Evolutionary conservation across 2,888 invertebrate species (phyloP).

Genomic region (Leucozona laternaria): DNA sequence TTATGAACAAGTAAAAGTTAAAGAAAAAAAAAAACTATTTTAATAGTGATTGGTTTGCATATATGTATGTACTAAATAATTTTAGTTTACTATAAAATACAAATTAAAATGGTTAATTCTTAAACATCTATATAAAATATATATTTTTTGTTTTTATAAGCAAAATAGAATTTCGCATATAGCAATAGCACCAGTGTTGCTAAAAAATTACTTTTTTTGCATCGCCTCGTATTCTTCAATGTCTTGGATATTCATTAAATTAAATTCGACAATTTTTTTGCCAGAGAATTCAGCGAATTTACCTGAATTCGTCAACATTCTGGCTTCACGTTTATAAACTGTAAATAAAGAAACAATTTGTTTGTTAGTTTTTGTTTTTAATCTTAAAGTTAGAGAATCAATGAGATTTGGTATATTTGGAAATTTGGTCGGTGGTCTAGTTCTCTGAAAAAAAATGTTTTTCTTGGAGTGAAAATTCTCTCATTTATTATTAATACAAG

Average conservation of each 20-base stretch:
- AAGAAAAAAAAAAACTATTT: slow-evolving; percentile 22
- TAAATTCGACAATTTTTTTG: slow-evolving; percentile 89
- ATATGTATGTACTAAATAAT: too few species aligned
- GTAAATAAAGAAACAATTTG: slow-evolving; percentile 76
- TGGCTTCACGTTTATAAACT: slow-evolving; percentile 87
- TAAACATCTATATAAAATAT: slow-evolving; percentile 71
- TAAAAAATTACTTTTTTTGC: slow-evolving; percentile 70
- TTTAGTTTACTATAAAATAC: slow-evolving; percentile 31
- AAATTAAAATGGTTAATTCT: slow-evolving; percentile 55
- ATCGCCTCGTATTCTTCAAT: slow-evolving; percentile 84
- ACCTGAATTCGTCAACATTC: slow-evolving; percentile 83
- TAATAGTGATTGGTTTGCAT: slow-evolving; percentile 35
- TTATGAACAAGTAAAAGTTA: background rate
- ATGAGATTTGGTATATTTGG: background rate
- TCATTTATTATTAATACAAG: too few species aligned
- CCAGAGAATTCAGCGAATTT: slow-evolving; percentile 92
- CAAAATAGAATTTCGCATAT: slow-evolving; percentile 55
- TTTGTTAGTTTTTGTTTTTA: background rate
- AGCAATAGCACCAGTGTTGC: slow-evolving; percentile 55
- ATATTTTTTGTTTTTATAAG: slow-evolving; percentile 56
- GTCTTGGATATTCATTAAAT: slow-evolving; percentile 89
- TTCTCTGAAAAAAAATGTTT: too few species aligned
- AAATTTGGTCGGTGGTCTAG: too few species aligned
- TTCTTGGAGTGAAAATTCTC: too few species aligned
- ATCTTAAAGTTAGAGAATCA: background rate